Evolutionary conservation across 2,797 vertebrate species (phyloP).

Genomic region (Sardinella longiceps): DNA sequence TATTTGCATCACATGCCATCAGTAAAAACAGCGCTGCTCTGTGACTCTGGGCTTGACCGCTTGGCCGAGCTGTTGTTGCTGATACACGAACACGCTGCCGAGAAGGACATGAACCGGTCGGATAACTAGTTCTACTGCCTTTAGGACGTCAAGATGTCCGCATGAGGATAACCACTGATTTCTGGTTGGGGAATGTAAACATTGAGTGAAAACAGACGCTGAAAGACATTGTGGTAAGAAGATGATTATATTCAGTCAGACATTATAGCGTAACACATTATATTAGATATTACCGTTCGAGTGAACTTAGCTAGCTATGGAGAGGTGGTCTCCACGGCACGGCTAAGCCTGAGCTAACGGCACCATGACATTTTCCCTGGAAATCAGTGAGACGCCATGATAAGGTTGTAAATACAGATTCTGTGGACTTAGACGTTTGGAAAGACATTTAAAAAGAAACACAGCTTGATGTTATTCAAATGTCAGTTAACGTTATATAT

Average conservation of each 20-base stretch:
- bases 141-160: neutral
- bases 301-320: neutral
- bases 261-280: neutral
- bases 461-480: neutral
- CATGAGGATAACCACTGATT: neutral
- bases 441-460: neutral
- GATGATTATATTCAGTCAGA: neutral
- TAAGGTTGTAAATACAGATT: neutral
- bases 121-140: neutral
- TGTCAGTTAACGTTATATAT: neutral
- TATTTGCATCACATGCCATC: neutral
- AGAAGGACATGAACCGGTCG: neutral
- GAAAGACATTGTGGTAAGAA: neutral
- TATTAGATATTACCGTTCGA: too few species aligned
- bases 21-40: neutral
- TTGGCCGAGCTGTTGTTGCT: neutral
- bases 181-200: neutral
- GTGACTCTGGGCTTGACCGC: neutral
- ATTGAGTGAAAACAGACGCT: neutral
- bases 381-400: neutral
- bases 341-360: neutral
- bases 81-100: neutral
- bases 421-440: neutral
- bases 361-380: neutral
- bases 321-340: neutral